phyloP scores from a whole-genome alignment of 2,888 invertebrate species.

The Atherix ibis region DNA sequence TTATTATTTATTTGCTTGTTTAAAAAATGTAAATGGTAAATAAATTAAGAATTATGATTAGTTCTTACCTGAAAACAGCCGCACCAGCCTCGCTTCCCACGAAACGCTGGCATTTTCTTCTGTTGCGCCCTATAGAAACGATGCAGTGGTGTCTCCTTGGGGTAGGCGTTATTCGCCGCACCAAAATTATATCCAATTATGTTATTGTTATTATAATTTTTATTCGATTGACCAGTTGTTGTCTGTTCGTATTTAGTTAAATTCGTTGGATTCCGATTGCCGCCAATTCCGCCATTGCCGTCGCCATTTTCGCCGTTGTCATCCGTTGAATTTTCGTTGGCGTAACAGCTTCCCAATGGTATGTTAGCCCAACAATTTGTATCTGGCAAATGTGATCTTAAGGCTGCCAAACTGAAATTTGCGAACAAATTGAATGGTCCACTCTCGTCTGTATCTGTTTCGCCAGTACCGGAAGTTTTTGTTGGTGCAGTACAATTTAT shows the following conservation, averaged over 20 bases:
- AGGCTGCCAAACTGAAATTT: constrained; percentile 37
- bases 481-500: constrained; percentile 25
- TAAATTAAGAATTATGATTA: too few relatives aligned
- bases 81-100: constrained; percentile 49
- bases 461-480: neutral
- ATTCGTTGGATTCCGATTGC: too few relatives aligned
- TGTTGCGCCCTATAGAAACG: constrained; percentile 32
- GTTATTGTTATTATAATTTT: constrained; percentile 25
- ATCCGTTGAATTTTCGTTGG: neutral
- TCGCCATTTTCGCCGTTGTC: constrained; percentile 1
- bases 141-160: constrained; percentile 29
- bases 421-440: constrained; percentile 15
- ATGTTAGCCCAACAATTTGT: constrained; percentile 29
- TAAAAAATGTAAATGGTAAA: too few relatives aligned
- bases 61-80: constrained; percentile 73
- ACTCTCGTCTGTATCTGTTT: constrained; percentile 9
- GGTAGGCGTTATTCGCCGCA: constrained; percentile 7
- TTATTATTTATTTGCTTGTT: too few relatives aligned
- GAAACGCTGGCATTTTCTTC: constrained; percentile 46
- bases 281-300: too few relatives aligned
- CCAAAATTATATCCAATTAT: constrained; percentile 30
- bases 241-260: too few relatives aligned
- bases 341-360: neutral
- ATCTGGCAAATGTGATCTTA: constrained; percentile 52
- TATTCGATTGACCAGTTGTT: too few relatives aligned